phyloP scores from a whole-genome alignment of 2,113 vertebrate species.

The Ictalurus punctatus region DNA sequence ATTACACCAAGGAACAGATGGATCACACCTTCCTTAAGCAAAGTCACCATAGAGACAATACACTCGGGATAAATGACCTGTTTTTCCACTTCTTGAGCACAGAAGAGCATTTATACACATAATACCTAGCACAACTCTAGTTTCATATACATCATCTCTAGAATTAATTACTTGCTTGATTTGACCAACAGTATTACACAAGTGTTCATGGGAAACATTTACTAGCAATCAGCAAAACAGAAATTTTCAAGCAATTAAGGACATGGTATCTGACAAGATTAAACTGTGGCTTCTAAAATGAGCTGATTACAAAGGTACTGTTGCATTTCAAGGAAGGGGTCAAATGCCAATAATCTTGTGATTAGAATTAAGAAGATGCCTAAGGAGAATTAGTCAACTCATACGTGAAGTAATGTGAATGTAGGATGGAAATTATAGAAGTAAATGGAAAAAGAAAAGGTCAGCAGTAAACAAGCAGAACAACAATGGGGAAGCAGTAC shows the following conservation, averaged over 20 bases:
- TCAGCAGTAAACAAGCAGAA: not conserved
- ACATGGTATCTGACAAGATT: not conserved
- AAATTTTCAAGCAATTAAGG: not conserved
- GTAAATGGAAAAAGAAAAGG: not conserved
- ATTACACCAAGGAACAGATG: slow-evolving; percentile 7
- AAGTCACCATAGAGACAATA: slow-evolving; percentile 39
- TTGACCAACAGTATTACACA: not conserved
- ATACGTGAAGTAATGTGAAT: not conserved
- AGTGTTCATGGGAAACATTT: not conserved
- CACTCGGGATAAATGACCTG: slow-evolving; percentile 6
- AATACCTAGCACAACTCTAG: not conserved
- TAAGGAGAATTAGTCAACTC: not conserved
- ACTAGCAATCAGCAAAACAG: not conserved
- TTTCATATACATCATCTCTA: not conserved
- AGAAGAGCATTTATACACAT: not conserved
- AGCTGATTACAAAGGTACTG: not conserved
- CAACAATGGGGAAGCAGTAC: not conserved
- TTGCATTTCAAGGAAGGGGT: not conserved
- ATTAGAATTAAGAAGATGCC: not conserved
- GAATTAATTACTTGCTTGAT: not conserved
- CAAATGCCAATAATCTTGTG: not conserved
- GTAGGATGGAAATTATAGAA: not conserved
- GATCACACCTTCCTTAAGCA: slow-evolving; percentile 26
- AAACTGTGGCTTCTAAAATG: not conserved
- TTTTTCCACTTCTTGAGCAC: slow-evolving; percentile 10